Evolutionary conservation across 2,888 invertebrate genomes (phyloP).

Genomic region (Ophraella communa): DNA sequence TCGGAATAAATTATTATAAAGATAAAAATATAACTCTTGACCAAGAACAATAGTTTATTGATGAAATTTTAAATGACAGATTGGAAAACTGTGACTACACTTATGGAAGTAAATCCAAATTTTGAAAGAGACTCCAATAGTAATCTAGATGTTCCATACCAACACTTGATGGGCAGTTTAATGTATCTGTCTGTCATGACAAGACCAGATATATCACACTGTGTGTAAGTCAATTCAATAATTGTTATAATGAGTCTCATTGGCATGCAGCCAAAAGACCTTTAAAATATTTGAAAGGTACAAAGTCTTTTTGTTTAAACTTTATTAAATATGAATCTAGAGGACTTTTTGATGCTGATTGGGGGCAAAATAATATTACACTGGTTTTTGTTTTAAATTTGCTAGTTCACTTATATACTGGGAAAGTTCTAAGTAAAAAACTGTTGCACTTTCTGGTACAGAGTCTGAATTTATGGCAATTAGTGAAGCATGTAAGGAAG

Average conservation of each 20-base stretch:
- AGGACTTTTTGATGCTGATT: not conserved
- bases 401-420: not conserved
- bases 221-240: not conserved
- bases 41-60: not conserved
- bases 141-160: not conserved
- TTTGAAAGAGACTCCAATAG: not conserved
- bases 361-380: not conserved
- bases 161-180: not conserved
- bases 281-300: too few relatives aligned
- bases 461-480: too few relatives aligned
- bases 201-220: slow-evolving; percentile 1
- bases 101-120: not conserved
- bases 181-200: slow-evolving; percentile 1
- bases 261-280: not conserved
- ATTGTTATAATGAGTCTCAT: not conserved
- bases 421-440: not conserved
- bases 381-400: not conserved
- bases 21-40: not conserved
- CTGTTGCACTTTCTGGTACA: too few relatives aligned
- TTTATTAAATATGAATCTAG: too few relatives aligned
- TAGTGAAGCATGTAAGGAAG: too few relatives aligned
- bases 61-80: not conserved
- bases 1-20: not conserved
- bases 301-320: too few relatives aligned
- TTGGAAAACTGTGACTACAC: not conserved